phyloP scores from a whole-genome alignment of 2,888 invertebrate species.

The Caenorhabditis afra region DNA sequence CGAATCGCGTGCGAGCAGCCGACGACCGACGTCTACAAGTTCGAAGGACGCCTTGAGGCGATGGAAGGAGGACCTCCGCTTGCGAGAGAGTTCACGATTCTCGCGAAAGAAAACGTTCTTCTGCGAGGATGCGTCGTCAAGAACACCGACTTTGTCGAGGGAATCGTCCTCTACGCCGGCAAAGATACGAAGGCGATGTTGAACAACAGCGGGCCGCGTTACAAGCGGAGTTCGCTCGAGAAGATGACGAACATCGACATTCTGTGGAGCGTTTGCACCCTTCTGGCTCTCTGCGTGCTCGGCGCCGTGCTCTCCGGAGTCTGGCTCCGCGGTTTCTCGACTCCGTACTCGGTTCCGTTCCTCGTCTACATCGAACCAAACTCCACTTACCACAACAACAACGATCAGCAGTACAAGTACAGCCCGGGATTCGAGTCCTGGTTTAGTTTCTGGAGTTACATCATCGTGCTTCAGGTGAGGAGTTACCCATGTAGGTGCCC shows the following conservation, averaged over 20 bases:
- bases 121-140: conserved; percentile 94
- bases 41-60: conserved; percentile 86
- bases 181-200: conserved; percentile 96
- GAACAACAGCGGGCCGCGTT: conserved; percentile 95
- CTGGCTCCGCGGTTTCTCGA: conserved; percentile 55
- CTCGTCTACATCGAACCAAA: conserved; percentile 57
- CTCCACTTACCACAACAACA: conserved; percentile 40
- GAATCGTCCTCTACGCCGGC: conserved; percentile 95
- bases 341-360: conserved; percentile 62
- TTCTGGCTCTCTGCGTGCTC: conserved; percentile 90
- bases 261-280: conserved; percentile 84
- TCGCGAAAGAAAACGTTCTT: conserved; percentile 87
- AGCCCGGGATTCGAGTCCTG: conserved; percentile 85
- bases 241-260: conserved; percentile 83
- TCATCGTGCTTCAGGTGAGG: conserved; percentile 93
- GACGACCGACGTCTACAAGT: conserved; percentile 95
- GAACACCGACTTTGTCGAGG: conserved; percentile 96
- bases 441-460: conserved; percentile 94
- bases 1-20: conserved; percentile 92
- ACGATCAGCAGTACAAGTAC: conserved; percentile 48
- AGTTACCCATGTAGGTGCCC: too few relatives aligned
- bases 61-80: conserved; percentile 84
- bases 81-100: conserved; percentile 82
- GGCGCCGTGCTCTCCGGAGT: conserved; percentile 87
- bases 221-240: conserved; percentile 84